These are phyloP conservation scores for Sebastes aleutianus DNA, from an alignment of 2,797 vertebrate genomes.

Conservation along the genomic window DNA sequence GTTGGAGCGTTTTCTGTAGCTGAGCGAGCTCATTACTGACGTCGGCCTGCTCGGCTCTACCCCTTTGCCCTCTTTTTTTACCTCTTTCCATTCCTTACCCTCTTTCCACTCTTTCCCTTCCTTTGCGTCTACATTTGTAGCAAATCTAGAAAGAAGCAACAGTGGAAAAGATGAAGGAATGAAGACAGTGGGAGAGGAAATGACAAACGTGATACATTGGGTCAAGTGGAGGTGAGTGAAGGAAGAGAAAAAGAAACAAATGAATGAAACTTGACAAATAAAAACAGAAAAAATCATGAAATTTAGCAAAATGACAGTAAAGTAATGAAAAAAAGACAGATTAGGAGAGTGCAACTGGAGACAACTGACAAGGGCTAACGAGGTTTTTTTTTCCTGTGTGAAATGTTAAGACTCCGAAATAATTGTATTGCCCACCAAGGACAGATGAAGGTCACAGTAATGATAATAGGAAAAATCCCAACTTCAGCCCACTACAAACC, in stretches of 20 bases:
- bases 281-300: conserved; percentile 34
- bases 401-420: background rate
- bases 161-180: conserved; percentile 46
- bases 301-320: background rate
- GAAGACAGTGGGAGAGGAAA: conserved; percentile 42
- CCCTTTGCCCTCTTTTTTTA: conserved; percentile 83
- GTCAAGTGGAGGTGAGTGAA: conserved; percentile 19
- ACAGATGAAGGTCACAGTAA: background rate
- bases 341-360: background rate
- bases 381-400: background rate
- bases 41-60: conserved; percentile 82
- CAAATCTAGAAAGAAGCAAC: conserved; percentile 74
- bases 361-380: background rate
- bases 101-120: conserved; percentile 79
- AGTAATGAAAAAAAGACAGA: conserved; percentile 11
- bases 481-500: background rate
- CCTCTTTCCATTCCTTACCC: conserved; percentile 81
- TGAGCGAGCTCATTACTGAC: conserved; percentile 92
- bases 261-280: conserved; percentile 28
- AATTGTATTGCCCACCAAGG: background rate
- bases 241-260: conserved; percentile 17
- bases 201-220: conserved; percentile 18
- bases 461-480: background rate
- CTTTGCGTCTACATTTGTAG: conserved; percentile 79
- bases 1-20: conserved; percentile 90